Evolutionary conservation across 2,888 invertebrate species (phyloP).

Genomic region (Drosophila cognata): DNA sequence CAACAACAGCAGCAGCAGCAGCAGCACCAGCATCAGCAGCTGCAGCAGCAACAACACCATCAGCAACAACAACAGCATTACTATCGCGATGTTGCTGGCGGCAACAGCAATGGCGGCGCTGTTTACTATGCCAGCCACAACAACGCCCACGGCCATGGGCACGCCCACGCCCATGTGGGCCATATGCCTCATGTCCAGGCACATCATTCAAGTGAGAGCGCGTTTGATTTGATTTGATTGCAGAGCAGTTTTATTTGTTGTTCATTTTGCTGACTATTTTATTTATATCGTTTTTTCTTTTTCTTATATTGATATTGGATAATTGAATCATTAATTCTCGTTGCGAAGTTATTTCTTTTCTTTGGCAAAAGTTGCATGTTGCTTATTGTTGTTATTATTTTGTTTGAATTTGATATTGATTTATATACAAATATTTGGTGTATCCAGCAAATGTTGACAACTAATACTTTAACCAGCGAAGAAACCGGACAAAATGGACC

Average conservation of each 20-base stretch:
- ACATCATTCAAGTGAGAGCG: slow-evolving; percentile 83
- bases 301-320: slow-evolving; percentile 7
- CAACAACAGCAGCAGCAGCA: slow-evolving; percentile 53
- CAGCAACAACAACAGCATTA: slow-evolving; percentile 54
- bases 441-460: slow-evolving; percentile 16
- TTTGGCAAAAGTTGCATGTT: slow-evolving; percentile 70
- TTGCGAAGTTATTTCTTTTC: slow-evolving; percentile 19
- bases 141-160: slow-evolving; percentile 49
- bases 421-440: slow-evolving; percentile 8
- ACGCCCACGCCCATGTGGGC: slow-evolving; percentile 37
- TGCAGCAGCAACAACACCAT: slow-evolving; percentile 34
- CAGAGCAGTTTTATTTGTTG: slow-evolving; percentile 47
- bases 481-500: slow-evolving; percentile 1
- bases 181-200: slow-evolving; percentile 60
- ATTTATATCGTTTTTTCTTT: slow-evolving; percentile 9
- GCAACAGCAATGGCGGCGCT: slow-evolving; percentile 63
- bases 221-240: slow-evolving; percentile 71
- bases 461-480: slow-evolving; percentile 24
- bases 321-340: slow-evolving; percentile 24
- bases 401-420: slow-evolving; percentile 28
- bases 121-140: slow-evolving; percentile 72
- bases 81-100: slow-evolving; percentile 69
- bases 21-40: slow-evolving; percentile 38
- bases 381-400: slow-evolving; percentile 57
- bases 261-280: slow-evolving; percentile 38